Base-by-base conservation (phyloP, 2,113 vertebrate species). In the Holacanthus passer region DNA sequence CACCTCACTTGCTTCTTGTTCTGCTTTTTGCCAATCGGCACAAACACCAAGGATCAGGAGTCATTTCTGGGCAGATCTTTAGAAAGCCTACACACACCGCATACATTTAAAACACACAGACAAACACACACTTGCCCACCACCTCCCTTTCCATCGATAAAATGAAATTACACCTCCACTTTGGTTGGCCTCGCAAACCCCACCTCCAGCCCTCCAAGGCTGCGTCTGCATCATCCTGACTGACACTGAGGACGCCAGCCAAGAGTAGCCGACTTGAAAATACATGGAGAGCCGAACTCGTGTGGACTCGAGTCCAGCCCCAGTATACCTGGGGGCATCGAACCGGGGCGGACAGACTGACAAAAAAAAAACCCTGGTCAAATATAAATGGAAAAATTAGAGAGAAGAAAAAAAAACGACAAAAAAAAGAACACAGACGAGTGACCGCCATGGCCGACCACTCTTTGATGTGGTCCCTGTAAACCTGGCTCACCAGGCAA, bases 81-180 rank as follows among this genome's bases (percentile, higher is more conserved):
- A n/a, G 73, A 35, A 39, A 5, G 2, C 66, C 3, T 2, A 66
- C 43, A 65, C 72, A 59, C 73, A 53, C n/a, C 29, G 11, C 41
- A 62, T 2, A 82, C 66, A 77, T 56, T 22, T 31, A 43, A 48
- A 29, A 48, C 27, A 47, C 43, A 29, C 5, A n/a, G 52, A 29
- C 10, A 31, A 31, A 31, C 35, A 45, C 55, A 48, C 3, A 66
- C n/a, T 35, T 20, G 45, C 35, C 5, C 77, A 31, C 35, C 63
- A 19, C 68, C 67, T 85, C 69, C 62, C 81, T 77, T 29, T 71
- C 62, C 77, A 71, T 86, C 53, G 16, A 84, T 55, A 84, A 86
- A 83, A 87, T 73, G 43, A 85, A 73, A 78, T 29, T 8, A 63
- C 19, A 11, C 68, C 78, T 72, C 83, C 86, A 27, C 63, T 76